Percentiles rank a stretch among this genome's conserved stretches.
These are phyloP conservation scores for Oscheius sp. DNA, from an alignment of 2,888 invertebrate species.

Conservation along the genomic window DNA sequence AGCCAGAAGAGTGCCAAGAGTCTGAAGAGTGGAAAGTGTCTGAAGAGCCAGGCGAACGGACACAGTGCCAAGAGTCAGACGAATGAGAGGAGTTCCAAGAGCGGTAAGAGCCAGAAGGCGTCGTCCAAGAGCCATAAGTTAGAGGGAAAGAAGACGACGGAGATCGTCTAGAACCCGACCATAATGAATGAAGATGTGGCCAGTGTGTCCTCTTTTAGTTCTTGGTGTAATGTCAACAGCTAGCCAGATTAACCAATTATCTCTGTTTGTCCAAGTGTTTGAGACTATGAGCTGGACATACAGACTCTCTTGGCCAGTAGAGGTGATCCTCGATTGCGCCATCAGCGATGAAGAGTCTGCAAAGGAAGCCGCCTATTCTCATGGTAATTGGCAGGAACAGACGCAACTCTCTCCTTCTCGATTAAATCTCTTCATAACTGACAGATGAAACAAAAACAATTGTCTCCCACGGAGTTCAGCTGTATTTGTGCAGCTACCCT, in stretches of 20 bases:
- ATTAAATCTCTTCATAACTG: neutral
- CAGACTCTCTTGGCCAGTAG: neutral
- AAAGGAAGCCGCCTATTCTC: constrained; percentile 33
- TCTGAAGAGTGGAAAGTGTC: neutral
- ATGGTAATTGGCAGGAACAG: constrained; percentile 24
- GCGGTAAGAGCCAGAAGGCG: constrained; percentile 9
- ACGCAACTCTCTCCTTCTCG: constrained; percentile 10
- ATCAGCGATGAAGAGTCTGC: constrained; percentile 4
- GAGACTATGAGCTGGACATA: neutral
- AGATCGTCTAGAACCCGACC: neutral
- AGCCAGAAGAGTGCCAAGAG: neutral
- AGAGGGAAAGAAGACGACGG: neutral
- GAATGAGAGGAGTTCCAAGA: neutral
- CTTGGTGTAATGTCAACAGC: constrained; percentile 24
- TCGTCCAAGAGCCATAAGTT: neutral
- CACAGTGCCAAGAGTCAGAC: neutral
- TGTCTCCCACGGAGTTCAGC: constrained; percentile 30
- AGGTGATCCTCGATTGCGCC: constrained; percentile 25
- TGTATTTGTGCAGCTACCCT: constrained; percentile 11
- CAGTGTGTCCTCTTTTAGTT: too few relatives aligned
- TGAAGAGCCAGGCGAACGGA: neutral
- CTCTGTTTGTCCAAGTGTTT: constrained; percentile 13
- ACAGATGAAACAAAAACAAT: constrained; percentile 1
- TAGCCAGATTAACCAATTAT: constrained; percentile 16
- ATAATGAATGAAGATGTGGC: neutral